Percentiles rank a stretch among this genome's conserved stretches.
phyloP scores from a whole-genome alignment of 1,140 invertebrate species.

The Drosophila auraria region DNA sequence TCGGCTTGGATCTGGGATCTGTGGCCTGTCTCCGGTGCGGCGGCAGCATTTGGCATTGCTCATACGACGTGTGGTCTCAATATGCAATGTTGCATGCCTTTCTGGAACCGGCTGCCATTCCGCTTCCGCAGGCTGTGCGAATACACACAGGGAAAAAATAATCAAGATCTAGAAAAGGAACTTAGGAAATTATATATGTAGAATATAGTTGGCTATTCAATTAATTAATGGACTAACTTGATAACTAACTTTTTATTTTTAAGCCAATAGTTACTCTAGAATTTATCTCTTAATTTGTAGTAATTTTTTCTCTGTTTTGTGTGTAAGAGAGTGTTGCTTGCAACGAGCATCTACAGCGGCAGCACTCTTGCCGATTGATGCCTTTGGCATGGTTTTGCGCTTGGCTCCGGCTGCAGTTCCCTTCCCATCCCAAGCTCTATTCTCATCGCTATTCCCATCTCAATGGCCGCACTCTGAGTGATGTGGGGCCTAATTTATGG shows the following conservation, averaged over 20 bases:
- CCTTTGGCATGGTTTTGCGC: slow-evolving; percentile 70
- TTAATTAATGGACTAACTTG: too few relatives aligned
- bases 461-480: slow-evolving; percentile 45
- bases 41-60: slow-evolving; percentile 69
- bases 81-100: slow-evolving; percentile 81
- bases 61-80: slow-evolving; percentile 77
- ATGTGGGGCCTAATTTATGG: slow-evolving; percentile 70
- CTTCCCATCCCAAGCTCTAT: background rate
- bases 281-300: background rate
- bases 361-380: slow-evolving; percentile 75
- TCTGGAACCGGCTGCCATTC: slow-evolving; percentile 49
- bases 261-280: background rate
- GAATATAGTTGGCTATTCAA: background rate
- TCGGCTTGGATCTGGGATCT: slow-evolving; percentile 15
- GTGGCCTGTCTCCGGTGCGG: slow-evolving; percentile 6
- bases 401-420: slow-evolving; percentile 34
- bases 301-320: background rate
- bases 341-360: slow-evolving; percentile 35
- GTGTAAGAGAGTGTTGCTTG: slow-evolving; percentile 9
- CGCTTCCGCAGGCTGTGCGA: slow-evolving; percentile 30
- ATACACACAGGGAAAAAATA: background rate
- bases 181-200: too few relatives aligned
- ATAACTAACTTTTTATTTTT: background rate
- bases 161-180: too few relatives aligned
- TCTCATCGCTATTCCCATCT: slow-evolving; percentile 14